Base-by-base conservation (phyloP, 2,888 invertebrate species). In the Drosophila neonasuta region DNA sequence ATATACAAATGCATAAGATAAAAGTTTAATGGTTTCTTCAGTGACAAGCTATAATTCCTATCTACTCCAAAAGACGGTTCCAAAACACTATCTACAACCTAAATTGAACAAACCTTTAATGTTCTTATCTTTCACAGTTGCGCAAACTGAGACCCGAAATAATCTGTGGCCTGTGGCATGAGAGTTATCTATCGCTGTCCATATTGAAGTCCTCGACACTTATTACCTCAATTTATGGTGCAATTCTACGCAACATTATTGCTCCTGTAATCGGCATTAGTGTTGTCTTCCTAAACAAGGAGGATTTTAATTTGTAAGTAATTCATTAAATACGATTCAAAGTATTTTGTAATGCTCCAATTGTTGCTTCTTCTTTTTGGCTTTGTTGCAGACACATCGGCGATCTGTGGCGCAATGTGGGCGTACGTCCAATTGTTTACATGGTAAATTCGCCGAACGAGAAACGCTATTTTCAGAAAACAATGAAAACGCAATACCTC, bases 361-460 rank as follows among this genome's bases (percentile, higher is more conserved):
- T 34, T 39, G 36, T 36, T n/a, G 36, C n/a, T n/a, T 11, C 11
- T n/a, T 13, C 34, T 62, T 24, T 10, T 15, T 29, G 20, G 3
- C 9, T 9, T 46, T 73, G 7, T 52, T 73, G 7, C 64, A 91
- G 91, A 42, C 90, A 91, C 68, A 90, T 91, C 62, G 90, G 90
- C 32, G 90, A 91, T 67, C 67, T 91, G 15, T 91, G 91, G 91
- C 89, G 91, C 49, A 90, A 91, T 77, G 90, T 90, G 50, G 91
- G 90, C 56, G 91, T 91, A 6, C 89, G 90, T 56, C 91, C 91
- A 48, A 89, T 91, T 58, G 91, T 91, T 10, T 91, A 91, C 60
- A 90, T 90, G 79, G 90, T 91, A 2, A 91, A 91, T 80, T 91
- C 90, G 56, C 91, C 91, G 51, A 91, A 91, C 79, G 91, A 91